These are phyloP conservation scores for Plotosus lineatus DNA, from an alignment of 2,113 vertebrate genomes.

Conservation along the genomic window DNA sequence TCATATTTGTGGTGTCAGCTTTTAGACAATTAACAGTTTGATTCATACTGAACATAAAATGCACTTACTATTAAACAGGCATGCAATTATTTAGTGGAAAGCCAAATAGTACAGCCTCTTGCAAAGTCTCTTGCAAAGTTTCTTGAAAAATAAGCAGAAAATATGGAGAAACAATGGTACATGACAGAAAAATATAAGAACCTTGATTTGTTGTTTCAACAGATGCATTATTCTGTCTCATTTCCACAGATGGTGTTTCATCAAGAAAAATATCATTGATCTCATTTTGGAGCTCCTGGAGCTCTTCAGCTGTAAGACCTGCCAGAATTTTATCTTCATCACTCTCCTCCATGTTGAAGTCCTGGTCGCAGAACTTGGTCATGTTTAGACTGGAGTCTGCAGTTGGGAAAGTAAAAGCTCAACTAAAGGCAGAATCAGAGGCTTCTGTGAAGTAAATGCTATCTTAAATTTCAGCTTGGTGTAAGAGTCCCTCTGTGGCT, in stretches of 20 bases:
- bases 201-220: slow-evolving; percentile 25
- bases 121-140: not conserved
- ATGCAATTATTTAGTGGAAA: not conserved
- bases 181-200: slow-evolving; percentile 15
- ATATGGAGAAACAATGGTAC: not conserved
- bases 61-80: not conserved
- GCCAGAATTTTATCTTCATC: slow-evolving; percentile 82
- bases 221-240: slow-evolving; percentile 76
- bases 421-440: slow-evolving; percentile 14
- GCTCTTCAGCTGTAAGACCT: slow-evolving; percentile 80
- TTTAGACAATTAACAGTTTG: not conserved
- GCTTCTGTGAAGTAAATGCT: slow-evolving; percentile 39
- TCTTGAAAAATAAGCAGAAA: not conserved
- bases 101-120: not conserved
- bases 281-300: slow-evolving; percentile 79
- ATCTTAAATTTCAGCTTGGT: slow-evolving; percentile 48
- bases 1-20: not conserved
- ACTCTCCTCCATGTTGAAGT: slow-evolving; percentile 67
- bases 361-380: slow-evolving; percentile 56
- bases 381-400: slow-evolving; percentile 52
- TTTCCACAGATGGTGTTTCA: slow-evolving; percentile 72
- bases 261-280: slow-evolving; percentile 85
- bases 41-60: not conserved
- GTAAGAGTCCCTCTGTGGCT: slow-evolving; percentile 54
- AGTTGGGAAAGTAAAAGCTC: not conserved